Evolutionary conservation across 2,113 vertebrate genomes (phyloP).

Genomic region (Ailuropoda melanoleuca): DNA sequence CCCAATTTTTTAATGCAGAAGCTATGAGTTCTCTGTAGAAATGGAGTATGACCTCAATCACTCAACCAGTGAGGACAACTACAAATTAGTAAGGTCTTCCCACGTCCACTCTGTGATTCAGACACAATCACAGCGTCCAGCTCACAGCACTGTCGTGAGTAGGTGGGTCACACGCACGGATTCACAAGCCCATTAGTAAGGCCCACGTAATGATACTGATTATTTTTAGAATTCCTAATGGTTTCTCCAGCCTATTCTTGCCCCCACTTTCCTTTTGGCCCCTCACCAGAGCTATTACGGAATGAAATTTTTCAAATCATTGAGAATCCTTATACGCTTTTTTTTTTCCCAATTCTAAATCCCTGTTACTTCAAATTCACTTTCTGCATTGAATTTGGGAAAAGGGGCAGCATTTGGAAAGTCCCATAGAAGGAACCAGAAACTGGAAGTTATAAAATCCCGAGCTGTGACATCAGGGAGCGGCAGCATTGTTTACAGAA

Average conservation of each 20-base stretch:
- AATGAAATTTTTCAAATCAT: background rate
- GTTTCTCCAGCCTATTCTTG: background rate
- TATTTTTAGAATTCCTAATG: background rate
- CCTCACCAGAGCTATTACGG: too few relatives aligned
- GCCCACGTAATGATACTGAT: accelerated
- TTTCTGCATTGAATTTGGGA: constrained; percentile 47
- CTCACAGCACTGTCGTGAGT: background rate
- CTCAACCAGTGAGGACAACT: background rate
- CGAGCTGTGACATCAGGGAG: constrained; percentile 75
- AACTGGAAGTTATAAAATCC: constrained; percentile 76
- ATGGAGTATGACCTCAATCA: background rate
- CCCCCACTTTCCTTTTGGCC: background rate
- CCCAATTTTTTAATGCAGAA: background rate
- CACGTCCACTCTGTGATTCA: background rate
- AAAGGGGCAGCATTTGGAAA: constrained; percentile 77
- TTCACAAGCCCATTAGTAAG: accelerated
- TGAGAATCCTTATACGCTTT: accelerated
- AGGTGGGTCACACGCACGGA: background rate
- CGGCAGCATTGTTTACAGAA: constrained; percentile 66
- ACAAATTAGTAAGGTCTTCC: background rate
- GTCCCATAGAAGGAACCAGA: constrained; percentile 75
- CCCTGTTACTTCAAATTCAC: background rate
- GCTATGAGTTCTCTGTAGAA: background rate
- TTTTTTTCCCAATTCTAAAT: background rate
- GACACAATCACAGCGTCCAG: background rate